Percentiles rank a stretch among this genome's conserved stretches.
These are phyloP conservation scores for Formica selysi DNA, from an alignment of 1,140 invertebrate species.

Conservation along the genomic window DNA sequence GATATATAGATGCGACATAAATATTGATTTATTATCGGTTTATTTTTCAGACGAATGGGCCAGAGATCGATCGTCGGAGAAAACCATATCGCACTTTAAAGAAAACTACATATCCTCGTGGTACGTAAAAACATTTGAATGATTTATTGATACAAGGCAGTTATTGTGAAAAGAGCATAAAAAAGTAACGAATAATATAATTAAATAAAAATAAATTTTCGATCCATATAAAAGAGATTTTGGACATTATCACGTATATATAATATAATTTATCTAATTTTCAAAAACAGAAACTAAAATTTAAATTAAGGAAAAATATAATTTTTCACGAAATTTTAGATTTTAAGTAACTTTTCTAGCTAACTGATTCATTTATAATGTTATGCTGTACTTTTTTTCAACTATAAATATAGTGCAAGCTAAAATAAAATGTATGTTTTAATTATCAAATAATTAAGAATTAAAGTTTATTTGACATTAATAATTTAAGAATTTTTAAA, in stretches of 20 bases:
- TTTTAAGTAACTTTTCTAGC: neutral
- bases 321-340: neutral
- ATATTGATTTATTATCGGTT: slow-evolving; percentile 28
- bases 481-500: neutral
- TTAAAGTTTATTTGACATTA: neutral
- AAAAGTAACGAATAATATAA: neutral
- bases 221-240: neutral
- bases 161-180: neutral
- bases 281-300: neutral
- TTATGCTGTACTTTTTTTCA: neutral
- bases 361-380: neutral
- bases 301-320: too few species aligned
- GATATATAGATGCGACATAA: neutral
- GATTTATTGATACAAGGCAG: neutral
- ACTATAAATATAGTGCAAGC: neutral
- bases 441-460: neutral
- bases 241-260: too few species aligned
- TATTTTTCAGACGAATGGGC: slow-evolving; percentile 34
- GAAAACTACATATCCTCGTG: neutral
- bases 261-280: neutral
- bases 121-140: slow-evolving; percentile 29
- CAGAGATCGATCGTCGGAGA: slow-evolving; percentile 15
- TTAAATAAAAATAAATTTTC: neutral
- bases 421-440: neutral
- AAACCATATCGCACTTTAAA: neutral